Evolutionary conservation across 2,113 vertebrate genomes (phyloP).

Genomic region (Apodemus speciosus): DNA sequence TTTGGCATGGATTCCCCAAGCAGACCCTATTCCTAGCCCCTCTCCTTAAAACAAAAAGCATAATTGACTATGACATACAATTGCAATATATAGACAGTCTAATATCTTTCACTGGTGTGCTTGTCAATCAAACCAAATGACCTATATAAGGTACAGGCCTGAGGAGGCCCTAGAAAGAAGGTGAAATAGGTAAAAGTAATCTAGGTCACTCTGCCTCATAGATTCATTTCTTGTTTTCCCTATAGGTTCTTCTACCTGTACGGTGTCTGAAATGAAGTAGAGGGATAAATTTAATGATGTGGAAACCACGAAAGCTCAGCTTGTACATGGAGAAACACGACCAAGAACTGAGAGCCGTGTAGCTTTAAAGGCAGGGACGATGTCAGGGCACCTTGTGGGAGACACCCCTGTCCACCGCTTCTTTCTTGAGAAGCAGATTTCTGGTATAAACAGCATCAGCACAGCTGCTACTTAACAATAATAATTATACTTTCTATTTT

Average conservation of each 20-base stretch:
- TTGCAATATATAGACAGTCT: slow-evolving; percentile 36
- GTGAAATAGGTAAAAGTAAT: slow-evolving; percentile 68
- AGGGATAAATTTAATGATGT: slow-evolving; percentile 56
- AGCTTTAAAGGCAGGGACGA: background rate
- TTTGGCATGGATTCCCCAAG: slow-evolving; percentile 14
- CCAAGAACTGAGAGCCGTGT: background rate
- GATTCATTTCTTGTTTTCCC: slow-evolving; percentile 61
- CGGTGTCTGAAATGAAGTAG: slow-evolving; percentile 34
- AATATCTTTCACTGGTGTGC: background rate
- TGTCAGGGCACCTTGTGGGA: background rate
- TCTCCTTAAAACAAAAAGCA: background rate
- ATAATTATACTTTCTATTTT: background rate
- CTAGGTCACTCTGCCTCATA: slow-evolving; percentile 63
- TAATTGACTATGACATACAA: slow-evolving; percentile 49
- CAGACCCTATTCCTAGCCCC: slow-evolving; percentile 3
- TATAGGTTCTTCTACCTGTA: background rate
- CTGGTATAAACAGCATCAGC: background rate
- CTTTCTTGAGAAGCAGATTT: background rate
- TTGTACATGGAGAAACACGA: background rate
- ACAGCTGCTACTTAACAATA: background rate
- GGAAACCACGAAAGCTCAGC: slow-evolving; percentile 5
- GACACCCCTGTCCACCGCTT: background rate
- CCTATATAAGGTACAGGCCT: slow-evolving; percentile 48
- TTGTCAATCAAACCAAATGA: slow-evolving; percentile 59
- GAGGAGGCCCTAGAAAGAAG: slow-evolving; percentile 49